Evolutionary conservation across 2,113 vertebrate species (phyloP).

Genomic region (Ondatra zibethicus): DNA sequence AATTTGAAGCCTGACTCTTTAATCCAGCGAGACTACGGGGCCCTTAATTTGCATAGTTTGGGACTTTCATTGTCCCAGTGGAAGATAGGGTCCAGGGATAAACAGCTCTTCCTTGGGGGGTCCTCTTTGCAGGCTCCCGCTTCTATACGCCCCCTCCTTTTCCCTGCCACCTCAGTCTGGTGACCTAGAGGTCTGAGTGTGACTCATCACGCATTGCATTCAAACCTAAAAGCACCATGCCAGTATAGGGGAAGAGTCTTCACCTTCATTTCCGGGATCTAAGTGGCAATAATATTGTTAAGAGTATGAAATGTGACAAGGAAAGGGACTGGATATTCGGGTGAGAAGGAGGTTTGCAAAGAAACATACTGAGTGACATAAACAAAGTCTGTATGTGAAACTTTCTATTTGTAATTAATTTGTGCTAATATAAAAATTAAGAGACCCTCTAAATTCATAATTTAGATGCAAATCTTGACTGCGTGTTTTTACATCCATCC

Average conservation of each 20-base stretch:
- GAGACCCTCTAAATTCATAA: background rate
- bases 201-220: constrained; percentile 57
- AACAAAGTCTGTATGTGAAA: background rate
- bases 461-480: background rate
- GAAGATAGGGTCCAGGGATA: background rate
- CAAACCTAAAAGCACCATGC: background rate
- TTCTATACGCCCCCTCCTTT: background rate
- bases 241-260: background rate
- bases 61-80: background rate
- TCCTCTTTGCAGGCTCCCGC: background rate
- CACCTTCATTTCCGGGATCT: background rate
- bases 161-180: constrained; percentile 50
- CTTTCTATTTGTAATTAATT: background rate
- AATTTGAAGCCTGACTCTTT: background rate
- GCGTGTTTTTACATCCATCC: background rate
- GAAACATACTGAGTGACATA: no score
- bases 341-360: background rate
- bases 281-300: constrained; percentile 28
- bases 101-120: background rate
- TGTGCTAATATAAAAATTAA: background rate
- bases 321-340: background rate
- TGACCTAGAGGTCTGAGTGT: constrained; percentile 70
- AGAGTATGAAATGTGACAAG: background rate
- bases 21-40: background rate
- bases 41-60: background rate